Percentiles rank a stretch among this genome's conserved stretches.
phyloP scores from a whole-genome alignment of 2,888 invertebrate genomes.

The Alsophila aescularia region DNA sequence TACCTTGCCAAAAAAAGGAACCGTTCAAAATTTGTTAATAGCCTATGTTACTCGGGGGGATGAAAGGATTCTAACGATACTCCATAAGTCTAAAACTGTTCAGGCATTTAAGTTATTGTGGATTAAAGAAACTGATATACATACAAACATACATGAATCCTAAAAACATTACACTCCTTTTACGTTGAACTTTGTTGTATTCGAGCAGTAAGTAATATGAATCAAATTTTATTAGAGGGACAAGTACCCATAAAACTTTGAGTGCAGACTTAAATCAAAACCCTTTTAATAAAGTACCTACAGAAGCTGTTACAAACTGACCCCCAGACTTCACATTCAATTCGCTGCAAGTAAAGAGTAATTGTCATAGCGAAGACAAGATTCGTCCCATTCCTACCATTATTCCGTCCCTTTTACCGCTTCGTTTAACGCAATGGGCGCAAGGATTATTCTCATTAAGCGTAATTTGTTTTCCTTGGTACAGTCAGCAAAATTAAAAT shows the following conservation, averaged over 20 bases:
- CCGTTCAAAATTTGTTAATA: too few relatives aligned
- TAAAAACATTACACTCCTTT: too few relatives aligned
- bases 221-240: neutral
- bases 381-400: conserved; percentile 46
- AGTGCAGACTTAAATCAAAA: conserved; percentile 5
- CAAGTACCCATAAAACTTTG: neutral
- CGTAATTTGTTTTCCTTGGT: conserved; percentile 53
- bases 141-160: too few relatives aligned
- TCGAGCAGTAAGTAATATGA: neutral
- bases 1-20: too few relatives aligned
- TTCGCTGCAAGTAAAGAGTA: conserved; percentile 46
- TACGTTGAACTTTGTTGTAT: neutral
- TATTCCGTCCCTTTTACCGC: conserved; percentile 50
- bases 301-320: conserved; percentile 26
- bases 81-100: too few relatives aligned
- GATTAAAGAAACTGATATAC: too few relatives aligned
- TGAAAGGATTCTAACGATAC: too few relatives aligned
- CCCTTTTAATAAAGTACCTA: conserved; percentile 26
- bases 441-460: conserved; percentile 56
- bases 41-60: too few relatives aligned
- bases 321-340: conserved; percentile 37
- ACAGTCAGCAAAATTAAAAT: conserved; percentile 25
- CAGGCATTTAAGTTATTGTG: too few relatives aligned
- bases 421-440: conserved; percentile 52
- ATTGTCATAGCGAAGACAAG: conserved; percentile 48